A percentile compares a stretch with the other conserved stretches of the same genome.
Evolutionary conservation across 1,140 invertebrate genomes (phyloP).

Genomic region (Drosophila melanica): DNA sequence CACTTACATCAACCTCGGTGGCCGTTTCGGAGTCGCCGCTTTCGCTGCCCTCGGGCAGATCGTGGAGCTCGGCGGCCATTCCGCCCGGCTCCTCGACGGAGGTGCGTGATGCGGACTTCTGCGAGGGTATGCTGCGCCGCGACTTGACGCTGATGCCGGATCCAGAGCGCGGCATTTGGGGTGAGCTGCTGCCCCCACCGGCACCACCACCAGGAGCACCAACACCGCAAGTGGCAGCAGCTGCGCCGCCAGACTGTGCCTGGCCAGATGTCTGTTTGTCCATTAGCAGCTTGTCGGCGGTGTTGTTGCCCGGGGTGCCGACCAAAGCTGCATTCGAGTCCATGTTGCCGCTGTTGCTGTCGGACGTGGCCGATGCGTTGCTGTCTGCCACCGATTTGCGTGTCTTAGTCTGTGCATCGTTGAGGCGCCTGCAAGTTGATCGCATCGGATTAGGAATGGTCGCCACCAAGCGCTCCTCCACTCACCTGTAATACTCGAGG

Average conservation of each 20-base stretch:
- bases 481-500: conserved; percentile 86
- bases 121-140: conserved; percentile 82
- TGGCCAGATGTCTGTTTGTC: conserved; percentile 38
- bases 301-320: conserved; percentile 51
- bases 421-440: conserved; percentile 60
- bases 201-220: conserved; percentile 1
- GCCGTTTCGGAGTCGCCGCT: conserved; percentile 89
- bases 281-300: conserved; percentile 48
- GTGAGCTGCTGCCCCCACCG: conserved; percentile 65
- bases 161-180: conserved; percentile 84
- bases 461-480: background rate
- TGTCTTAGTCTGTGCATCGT: conserved; percentile 80
- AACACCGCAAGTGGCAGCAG: conserved; percentile 6
- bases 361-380: conserved; percentile 86
- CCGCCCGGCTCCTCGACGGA: conserved; percentile 87
- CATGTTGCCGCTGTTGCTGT: conserved; percentile 78
- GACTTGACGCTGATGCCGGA: conserved; percentile 83
- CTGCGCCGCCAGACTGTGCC: conserved; percentile 1
- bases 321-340: conserved; percentile 69
- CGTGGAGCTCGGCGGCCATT: conserved; percentile 84
- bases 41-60: conserved; percentile 86
- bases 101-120: conserved; percentile 84
- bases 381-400: conserved; percentile 85
- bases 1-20: conserved; percentile 89
- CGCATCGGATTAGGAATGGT: no score